Evolutionary conservation across 2,797 vertebrate species (phyloP).

Genomic region (Bufotes viridis): DNA sequence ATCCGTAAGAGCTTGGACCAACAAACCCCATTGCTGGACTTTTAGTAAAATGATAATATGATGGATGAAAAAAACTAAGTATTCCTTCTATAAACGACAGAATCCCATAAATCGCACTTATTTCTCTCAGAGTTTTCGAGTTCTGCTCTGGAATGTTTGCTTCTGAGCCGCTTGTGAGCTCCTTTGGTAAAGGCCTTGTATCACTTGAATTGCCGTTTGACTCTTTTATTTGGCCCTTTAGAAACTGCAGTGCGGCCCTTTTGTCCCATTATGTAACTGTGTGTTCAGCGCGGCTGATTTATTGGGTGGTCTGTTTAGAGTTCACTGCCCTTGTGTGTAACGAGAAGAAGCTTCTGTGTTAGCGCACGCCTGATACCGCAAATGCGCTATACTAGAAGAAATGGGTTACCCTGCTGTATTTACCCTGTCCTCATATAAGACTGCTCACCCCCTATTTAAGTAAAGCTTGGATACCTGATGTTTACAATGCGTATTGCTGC

Average conservation of each 20-base stretch:
- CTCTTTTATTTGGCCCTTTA: conserved; percentile 17
- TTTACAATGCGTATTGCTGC: background rate
- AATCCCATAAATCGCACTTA: background rate
- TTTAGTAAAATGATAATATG: background rate
- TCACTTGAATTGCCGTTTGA: conserved; percentile 23
- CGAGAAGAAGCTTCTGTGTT: conserved; percentile 1
- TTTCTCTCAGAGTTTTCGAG: background rate
- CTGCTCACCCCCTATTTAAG: background rate
- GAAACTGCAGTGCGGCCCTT: background rate
- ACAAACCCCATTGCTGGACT: background rate
- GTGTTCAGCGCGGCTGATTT: conserved; percentile 18
- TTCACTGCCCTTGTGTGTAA: conserved; percentile 14
- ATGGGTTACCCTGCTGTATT: background rate
- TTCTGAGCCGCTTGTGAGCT: background rate
- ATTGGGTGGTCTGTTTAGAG: conserved; percentile 43
- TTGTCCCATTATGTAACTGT: conserved; percentile 12
- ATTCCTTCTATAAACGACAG: background rate
- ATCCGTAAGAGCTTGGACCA: background rate
- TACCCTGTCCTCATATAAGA: background rate
- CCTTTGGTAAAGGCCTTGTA: background rate
- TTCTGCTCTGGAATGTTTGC: conserved; percentile 9
- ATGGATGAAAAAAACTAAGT: background rate
- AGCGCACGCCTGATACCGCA: background rate
- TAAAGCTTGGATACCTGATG: background rate
- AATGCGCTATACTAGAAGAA: background rate